Base-by-base conservation (phyloP, 2,113 vertebrate genomes). In the Sceloporus tristichus region DNA sequence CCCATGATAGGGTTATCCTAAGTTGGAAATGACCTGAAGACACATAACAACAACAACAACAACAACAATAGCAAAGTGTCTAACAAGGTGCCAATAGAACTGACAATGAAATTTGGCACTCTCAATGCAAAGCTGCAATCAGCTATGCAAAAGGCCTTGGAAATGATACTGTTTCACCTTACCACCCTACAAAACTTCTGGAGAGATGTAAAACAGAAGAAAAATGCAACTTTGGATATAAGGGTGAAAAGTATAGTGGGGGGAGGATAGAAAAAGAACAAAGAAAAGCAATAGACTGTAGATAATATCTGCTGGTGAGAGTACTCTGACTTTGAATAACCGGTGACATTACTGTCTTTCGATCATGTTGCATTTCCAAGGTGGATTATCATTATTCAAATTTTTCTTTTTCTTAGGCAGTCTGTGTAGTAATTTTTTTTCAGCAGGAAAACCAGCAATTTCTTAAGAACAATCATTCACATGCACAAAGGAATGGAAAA, bases 251-350 rank as follows among this genome's bases (percentile, higher is more conserved):
- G 23, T 87, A 19, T 42, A 38, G 19, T 6, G 13, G 13, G 19
- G 40, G 23, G n/a, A n/a, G 75, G 80, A 76, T 66, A 29, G 65
- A 5, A 62, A 21, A 42, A 38, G 53, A 80, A 10, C 34, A 65
- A 42, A 82, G 78, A 40, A 66, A 21, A 59, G 4, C n/a, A 62
- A 40, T 34, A 23, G 71, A n/a, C 21, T 23, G 18, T 27, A 48
- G 56, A 75, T 77, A 82, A 76, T 75, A 66, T 75, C 68, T n/a
- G 10, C 42, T 66, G 38, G 71, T 74, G 62, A 21, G 34, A 25
- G 11, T 82, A 25, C 40, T 82, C 56, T 87, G 86, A 53, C 73
- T 87, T 75, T 75, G 71, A 87, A 87, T 76, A 75, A 79, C 10
- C 5, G 5, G 10, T 40, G 59, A 86, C 40, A 79, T 78, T 70